These are phyloP conservation scores for Crypturellus tataupa DNA, from an alignment of 2,797 vertebrate species.

Conservation along the genomic window DNA sequence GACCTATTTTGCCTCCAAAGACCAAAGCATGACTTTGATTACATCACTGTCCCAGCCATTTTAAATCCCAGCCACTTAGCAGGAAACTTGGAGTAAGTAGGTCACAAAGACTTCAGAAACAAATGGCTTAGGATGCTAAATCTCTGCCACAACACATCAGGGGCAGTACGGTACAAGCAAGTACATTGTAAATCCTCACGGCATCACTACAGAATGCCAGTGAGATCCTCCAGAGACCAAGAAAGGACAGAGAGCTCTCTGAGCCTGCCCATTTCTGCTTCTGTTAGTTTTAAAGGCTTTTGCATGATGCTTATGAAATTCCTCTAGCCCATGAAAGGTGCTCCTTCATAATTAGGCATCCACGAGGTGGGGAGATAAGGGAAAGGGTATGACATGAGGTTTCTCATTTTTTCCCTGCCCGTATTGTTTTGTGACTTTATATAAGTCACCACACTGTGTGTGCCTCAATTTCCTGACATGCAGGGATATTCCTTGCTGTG, in stretches of 20 bases:
- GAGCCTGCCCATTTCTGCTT: neutral
- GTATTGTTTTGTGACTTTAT: neutral
- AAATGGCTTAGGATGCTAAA: conserved; percentile 26
- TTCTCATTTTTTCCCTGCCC: neutral
- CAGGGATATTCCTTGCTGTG: neutral
- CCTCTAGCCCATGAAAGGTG: neutral
- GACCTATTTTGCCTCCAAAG: conserved; percentile 40
- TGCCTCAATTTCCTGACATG: neutral
- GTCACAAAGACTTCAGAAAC: conserved; percentile 39
- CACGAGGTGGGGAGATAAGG: neutral
- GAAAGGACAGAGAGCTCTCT: neutral
- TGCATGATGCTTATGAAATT: neutral
- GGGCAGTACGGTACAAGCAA: neutral
- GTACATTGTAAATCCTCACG: neutral
- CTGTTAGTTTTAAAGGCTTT: conserved; percentile 1
- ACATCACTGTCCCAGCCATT: conserved; percentile 34
- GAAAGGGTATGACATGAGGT: neutral
- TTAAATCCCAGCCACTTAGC: conserved; percentile 57
- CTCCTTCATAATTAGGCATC: neutral
- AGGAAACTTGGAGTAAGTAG: conserved; percentile 59
- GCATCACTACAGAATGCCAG: neutral
- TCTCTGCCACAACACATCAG: neutral
- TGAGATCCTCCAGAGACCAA: neutral
- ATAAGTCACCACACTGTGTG: neutral
- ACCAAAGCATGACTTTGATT: conserved; percentile 35